Evolutionary conservation across 2,113 vertebrate species (phyloP), one percentile per base, ranked within the genome.

Genomic region (Protobothrops mucrosquamatus): DNA sequence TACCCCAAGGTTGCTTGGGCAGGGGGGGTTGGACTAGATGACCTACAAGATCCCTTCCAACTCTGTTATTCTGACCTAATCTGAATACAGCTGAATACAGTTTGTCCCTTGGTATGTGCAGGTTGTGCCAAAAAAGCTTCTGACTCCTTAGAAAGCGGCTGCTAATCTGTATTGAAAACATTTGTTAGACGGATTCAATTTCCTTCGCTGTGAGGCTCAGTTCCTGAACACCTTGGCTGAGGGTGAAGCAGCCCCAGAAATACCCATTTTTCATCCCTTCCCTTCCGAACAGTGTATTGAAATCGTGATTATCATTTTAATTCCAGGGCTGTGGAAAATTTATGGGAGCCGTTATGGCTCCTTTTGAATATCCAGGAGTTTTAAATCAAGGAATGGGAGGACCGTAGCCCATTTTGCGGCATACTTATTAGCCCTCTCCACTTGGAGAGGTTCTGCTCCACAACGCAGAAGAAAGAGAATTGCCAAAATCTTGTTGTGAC

Each of bases 141-240:
- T n/a, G 64, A 69, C 11, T 69, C 64, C 64, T 12, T n/a, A n/a
- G 64, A 39, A 81, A 81, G 18, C 3, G 2, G 34, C 6, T 39
- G 14, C 18, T 39, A 81, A 81, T 43, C 34, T 22, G 1, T 39
- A 81, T 8, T 81, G 74, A 81, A 81, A 81, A 22, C 39, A 81
- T 81, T 81, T 22, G 7, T 43, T 22, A 81, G 74, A 81, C 20
- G 34, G 15, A 22, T 18, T 43, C 18, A 1, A 3, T 18, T 22
- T 43, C 7, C 34, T 3, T 39, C 3, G 6, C 34, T 18, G 69
- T 6, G n/a, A 34, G 0, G 0, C n/a, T 81, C 74, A 3, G 1
- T 81, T 81, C n/a, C 69, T 81, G 20, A 22, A 81, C 34, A 22
- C 20, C 74, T 81, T 39, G 34, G 20, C 69, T 8, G 15, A 3